Evolutionary conservation across 2,113 vertebrate species (phyloP).

Genomic region (Podocnemis expansa): DNA sequence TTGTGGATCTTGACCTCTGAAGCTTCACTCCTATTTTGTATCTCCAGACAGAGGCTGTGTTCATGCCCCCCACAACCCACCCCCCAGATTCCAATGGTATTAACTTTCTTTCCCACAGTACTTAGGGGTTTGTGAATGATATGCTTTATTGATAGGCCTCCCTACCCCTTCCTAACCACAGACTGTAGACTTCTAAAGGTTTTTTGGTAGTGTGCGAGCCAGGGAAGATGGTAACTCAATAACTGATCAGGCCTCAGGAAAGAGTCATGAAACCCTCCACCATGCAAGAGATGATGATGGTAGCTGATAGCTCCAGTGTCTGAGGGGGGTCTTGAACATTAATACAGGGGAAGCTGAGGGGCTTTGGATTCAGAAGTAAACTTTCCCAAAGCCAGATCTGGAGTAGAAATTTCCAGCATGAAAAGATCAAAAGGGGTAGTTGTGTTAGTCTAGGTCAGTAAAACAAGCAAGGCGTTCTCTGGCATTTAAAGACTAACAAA

Average conservation of each 20-base stretch:
- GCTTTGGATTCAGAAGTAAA: not conserved
- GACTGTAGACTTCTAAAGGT: not conserved
- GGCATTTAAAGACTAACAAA: too few species aligned
- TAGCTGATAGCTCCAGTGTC: accelerated
- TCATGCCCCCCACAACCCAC: too few species aligned
- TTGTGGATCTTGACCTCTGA: too few species aligned
- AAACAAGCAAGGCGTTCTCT: too few species aligned
- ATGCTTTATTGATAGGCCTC: not conserved
- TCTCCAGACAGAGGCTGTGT: accelerated
- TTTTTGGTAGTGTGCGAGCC: accelerated
- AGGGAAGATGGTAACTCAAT: accelerated
- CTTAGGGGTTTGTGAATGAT: accelerated
- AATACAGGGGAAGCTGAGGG: not conserved
- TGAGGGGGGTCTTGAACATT: not conserved
- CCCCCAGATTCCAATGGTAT: not conserved
- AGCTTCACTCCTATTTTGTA: accelerated
- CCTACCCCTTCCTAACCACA: not conserved
- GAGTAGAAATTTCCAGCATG: too few species aligned
- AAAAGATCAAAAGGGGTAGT: too few species aligned
- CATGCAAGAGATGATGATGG: accelerated
- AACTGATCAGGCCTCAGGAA: accelerated
- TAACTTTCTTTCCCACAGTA: accelerated
- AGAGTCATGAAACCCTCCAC: not conserved
- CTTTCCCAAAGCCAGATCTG: not conserved
- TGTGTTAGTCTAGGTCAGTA: too few species aligned